Base-by-base conservation (phyloP, 2,888 invertebrate genomes). In the Cryptosula pallasiana region DNA sequence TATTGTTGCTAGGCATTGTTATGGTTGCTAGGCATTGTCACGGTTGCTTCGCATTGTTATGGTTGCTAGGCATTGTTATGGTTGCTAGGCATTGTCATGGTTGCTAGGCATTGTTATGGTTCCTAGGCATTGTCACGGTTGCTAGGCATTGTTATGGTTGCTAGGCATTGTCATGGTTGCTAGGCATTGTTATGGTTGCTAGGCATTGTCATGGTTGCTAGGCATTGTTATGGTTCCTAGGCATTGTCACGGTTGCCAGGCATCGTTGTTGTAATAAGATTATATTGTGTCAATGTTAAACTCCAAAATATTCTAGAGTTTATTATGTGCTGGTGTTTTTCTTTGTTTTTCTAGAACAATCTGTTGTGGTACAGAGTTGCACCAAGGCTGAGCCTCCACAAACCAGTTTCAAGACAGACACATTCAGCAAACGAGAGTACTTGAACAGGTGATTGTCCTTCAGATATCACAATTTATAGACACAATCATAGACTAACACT, bases 381-480 rank as follows among this genome's bases (percentile, higher is more conserved):
- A 13, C 29, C 9, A 32, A n/a, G 3, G 27, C 2, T 16, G 32
- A 9, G 20, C 34, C 63, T 29, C 25, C 27, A 3, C 20, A 63
- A 32, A 32, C 34, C 32, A 32, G 29, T 63, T 20, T 63, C 32
- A 63, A 63, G n/a, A 63, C 63, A 29, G 63, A 63, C n/a, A 13
- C 9, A 3, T 32, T 63, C 32, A 63, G 25, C 34, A 63, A 63
- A 32, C 16, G n/a, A 13, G 63, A 63, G 9, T 32, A 13, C n/a
- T 32, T 63, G 29, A 63, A 63, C 32, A 63, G 27, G 63, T 57
- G 25, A n/a, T n/a, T n/a, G n/a, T n/a, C n/a, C n/a, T n/a, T n/a
- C n/a, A n/a, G n/a, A n/a, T n/a, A n/a, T n/a, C n/a, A n/a, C n/a
- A n/a, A n/a, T n/a, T n/a, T n/a, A n/a, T n/a, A n/a, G n/a, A n/a